A percentile compares a stretch with the other conserved stretches of the same genome.
phyloP scores from a whole-genome alignment of 1,140 invertebrate genomes.

The Aporrectodea caliginosa region DNA sequence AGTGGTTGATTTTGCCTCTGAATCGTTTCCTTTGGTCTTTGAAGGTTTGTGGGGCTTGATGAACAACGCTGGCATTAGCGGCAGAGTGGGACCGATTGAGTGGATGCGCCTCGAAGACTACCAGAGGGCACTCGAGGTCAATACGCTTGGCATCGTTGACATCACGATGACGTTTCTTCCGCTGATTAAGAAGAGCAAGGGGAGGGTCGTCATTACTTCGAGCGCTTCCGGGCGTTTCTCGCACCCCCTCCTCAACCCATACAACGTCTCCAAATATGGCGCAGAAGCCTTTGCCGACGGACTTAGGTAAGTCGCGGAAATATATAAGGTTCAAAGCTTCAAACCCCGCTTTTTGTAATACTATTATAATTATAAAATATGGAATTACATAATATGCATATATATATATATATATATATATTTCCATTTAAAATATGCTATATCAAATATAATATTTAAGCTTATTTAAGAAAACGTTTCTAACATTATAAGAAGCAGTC shows the following conservation, averaged over 20 bases:
- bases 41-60: slow-evolving; percentile 35
- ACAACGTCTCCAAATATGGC: neutral
- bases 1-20: no score
- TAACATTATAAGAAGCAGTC: no score
- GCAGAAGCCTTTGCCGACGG: neutral
- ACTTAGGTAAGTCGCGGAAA: neutral
- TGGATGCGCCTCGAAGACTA: slow-evolving; percentile 36
- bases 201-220: neutral
- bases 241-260: neutral
- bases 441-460: no score
- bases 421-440: no score
- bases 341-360: no score
- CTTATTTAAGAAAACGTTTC: no score
- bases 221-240: neutral
- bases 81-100: slow-evolving; percentile 34
- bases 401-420: no score
- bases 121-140: slow-evolving; percentile 37
- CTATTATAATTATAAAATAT: no score
- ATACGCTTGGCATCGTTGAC: slow-evolving; percentile 36
- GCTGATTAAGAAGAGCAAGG: slow-evolving; percentile 36
- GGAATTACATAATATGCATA: no score
- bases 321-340: no score
- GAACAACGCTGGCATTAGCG: slow-evolving; percentile 40
- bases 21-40: neutral
- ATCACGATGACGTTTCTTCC: slow-evolving; percentile 36